Conservation (phyloP, 2,113 vertebrate species). For the Galemys pyrenaicus region DNA sequence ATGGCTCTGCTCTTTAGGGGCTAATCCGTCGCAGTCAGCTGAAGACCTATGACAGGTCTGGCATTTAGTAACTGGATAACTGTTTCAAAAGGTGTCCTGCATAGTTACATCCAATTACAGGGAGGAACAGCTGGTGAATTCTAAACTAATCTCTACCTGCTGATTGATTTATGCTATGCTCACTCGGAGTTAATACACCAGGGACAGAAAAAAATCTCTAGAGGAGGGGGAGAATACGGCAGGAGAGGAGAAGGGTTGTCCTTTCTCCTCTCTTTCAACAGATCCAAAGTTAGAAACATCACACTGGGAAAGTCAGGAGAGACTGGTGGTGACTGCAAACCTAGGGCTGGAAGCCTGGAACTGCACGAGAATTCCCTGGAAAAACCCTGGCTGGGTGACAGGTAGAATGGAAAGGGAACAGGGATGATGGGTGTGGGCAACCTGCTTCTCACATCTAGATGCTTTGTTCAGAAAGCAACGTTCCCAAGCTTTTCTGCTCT, state of each 20-base stretch:
- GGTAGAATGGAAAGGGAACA: background rate
- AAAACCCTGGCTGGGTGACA: conserved; percentile 11
- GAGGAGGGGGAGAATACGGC: conserved; percentile 40
- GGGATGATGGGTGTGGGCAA: background rate
- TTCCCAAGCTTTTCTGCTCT: background rate
- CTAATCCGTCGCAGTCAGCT: conserved; percentile 80
- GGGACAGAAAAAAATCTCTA: conserved; percentile 76
- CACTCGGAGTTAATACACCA: conserved; percentile 75
- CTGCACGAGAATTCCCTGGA: background rate
- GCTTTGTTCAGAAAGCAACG: conserved; percentile 35
- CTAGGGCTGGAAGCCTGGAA: background rate
- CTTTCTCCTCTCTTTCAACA: conserved; percentile 65
- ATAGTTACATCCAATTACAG: conserved; percentile 83
- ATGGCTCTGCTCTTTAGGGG: conserved; percentile 76
- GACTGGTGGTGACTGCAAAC: background rate
- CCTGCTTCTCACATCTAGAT: background rate
- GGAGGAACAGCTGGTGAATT: conserved; percentile 83
- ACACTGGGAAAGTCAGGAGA: background rate
- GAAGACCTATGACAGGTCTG: conserved; percentile 81
- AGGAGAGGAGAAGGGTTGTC: conserved; percentile 52
- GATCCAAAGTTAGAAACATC: conserved; percentile 47
- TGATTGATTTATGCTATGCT: conserved; percentile 80
- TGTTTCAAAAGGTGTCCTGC: conserved; percentile 83
- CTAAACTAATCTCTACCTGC: conserved; percentile 83
- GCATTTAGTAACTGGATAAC: conserved; percentile 83